Evolutionary conservation across 2,888 invertebrate species (phyloP).

Genomic region (Pterostichus niger): DNA sequence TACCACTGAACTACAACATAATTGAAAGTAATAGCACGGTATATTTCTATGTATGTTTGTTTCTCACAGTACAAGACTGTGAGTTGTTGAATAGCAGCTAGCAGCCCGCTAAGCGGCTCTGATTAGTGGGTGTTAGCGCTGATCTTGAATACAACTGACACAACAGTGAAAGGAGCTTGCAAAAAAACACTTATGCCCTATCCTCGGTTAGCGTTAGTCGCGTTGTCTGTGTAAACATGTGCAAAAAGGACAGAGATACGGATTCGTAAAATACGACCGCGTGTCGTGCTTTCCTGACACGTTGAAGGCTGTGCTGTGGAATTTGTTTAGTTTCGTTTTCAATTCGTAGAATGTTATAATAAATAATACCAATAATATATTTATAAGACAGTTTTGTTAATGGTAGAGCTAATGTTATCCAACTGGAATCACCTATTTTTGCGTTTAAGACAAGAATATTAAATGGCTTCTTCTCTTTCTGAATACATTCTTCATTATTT

Average conservation of each 20-base stretch:
- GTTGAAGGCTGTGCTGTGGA: constrained; percentile 2
- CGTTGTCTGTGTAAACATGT: neutral
- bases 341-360: constrained; percentile 11
- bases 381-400: neutral
- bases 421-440: too few species aligned
- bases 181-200: neutral
- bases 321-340: constrained; percentile 12
- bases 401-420: too few species aligned
- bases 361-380: neutral
- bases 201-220: neutral
- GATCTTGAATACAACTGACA: constrained; percentile 7
- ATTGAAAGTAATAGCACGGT: too few species aligned
- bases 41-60: too few species aligned
- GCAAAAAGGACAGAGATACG: neutral
- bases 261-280: neutral
- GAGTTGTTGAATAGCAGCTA: neutral
- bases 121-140: constrained; percentile 11
- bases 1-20: too few species aligned
- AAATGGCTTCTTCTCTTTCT: too few species aligned
- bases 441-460: too few species aligned
- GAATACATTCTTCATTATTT: too few species aligned
- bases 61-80: too few species aligned
- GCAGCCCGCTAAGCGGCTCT: constrained; percentile 3
- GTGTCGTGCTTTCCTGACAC: neutral
- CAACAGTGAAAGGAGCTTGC: constrained; percentile 3